Conservation (phyloP, 2,113 vertebrate genomes). For the Marmota monax region DNA sequence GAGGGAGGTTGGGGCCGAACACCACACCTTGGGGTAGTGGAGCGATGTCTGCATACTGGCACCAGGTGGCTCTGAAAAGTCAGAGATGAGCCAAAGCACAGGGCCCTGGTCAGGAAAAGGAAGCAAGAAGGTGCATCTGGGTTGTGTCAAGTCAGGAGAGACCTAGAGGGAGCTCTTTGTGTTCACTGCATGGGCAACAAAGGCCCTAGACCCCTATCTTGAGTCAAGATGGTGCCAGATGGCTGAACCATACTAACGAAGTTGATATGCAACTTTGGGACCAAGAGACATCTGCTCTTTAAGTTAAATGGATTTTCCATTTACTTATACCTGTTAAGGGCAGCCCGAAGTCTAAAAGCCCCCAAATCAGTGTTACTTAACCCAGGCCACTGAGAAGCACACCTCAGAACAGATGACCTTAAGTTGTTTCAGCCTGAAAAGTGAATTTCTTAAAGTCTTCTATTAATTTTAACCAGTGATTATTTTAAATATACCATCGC, state of each 20-base stretch:
- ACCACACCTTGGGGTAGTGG: background rate
- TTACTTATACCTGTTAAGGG: background rate
- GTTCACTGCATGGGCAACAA: background rate
- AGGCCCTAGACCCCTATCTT: background rate
- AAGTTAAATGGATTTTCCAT: background rate
- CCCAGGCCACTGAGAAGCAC: background rate
- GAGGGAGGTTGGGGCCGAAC: background rate
- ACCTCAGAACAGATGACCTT: background rate
- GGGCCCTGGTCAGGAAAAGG: background rate
- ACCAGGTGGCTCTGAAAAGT: background rate
- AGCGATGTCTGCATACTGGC: fast-evolving
- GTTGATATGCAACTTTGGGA: background rate
- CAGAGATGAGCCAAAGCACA: background rate
- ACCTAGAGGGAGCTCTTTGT: too few relatives aligned
- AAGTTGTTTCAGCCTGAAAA: background rate
- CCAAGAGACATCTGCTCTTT: conserved; percentile 9
- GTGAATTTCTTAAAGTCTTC: background rate
- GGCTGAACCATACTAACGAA: background rate
- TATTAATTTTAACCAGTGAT: background rate
- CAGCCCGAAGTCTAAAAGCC: background rate
- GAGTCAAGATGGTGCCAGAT: background rate
- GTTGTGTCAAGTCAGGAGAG: background rate
- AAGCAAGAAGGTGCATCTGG: background rate
- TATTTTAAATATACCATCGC: background rate
- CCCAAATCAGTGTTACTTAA: background rate